phyloP scores from a whole-genome alignment of 1,140 invertebrate species.

The Kradibia gibbosae region DNA sequence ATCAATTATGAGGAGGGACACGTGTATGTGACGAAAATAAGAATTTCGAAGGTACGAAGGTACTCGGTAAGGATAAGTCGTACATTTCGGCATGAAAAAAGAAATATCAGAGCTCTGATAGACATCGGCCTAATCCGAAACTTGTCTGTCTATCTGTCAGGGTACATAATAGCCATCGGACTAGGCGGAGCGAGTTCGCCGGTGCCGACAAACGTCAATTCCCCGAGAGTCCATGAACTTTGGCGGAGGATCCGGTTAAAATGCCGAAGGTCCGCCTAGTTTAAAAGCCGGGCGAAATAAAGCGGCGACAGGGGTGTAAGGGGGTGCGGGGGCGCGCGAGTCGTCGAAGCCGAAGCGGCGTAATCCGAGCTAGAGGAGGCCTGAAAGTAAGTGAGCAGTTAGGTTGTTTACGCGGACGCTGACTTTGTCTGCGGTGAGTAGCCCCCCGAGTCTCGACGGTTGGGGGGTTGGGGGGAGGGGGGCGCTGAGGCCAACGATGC shows the following conservation, averaged over 20 bases:
- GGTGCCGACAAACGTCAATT: background rate
- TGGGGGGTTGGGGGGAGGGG: background rate
- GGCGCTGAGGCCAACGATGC: conserved; percentile 9
- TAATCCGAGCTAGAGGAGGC: conserved; percentile 3
- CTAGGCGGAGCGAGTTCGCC: background rate
- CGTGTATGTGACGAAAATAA: background rate
- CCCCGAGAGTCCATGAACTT: too few species aligned
- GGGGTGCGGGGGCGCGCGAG: background rate
- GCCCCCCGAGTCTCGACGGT: background rate
- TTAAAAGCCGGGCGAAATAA: background rate
- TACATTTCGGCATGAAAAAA: background rate
- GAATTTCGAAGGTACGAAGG: background rate
- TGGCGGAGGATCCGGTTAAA: background rate
- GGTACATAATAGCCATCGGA: background rate
- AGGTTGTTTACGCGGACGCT: conserved; percentile 12
- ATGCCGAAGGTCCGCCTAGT: background rate
- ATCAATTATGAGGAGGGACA: background rate
- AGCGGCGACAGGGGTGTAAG: background rate
- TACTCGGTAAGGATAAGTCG: background rate
- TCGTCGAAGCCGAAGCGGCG: background rate
- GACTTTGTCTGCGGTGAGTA: conserved; percentile 7
- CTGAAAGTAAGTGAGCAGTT: conserved; percentile 28
- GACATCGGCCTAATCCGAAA: background rate
- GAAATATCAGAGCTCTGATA: background rate
- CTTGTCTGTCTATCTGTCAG: background rate